Conservation (phyloP, 2,888 invertebrate species). For the Tholera decimalis region DNA sequence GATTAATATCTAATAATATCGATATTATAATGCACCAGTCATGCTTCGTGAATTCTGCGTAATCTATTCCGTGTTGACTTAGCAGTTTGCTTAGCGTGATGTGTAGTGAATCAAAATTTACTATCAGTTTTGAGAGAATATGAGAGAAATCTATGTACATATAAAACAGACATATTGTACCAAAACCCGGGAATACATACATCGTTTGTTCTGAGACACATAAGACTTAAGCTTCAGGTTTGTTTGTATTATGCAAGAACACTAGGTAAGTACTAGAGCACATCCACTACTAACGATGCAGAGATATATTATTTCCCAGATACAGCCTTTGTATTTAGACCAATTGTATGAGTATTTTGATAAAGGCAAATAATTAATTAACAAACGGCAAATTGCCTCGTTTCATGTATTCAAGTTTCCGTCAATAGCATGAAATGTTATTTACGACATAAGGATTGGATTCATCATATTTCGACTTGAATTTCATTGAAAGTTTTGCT, state of each 20-base stretch:
- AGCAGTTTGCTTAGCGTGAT: constrained; percentile 5
- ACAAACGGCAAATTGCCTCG: background rate
- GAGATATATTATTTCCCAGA: constrained; percentile 20
- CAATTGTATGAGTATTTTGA: background rate
- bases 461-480: no score
- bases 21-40: constrained; percentile 10
- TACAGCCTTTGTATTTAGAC: background rate
- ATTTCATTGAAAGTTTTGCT: constrained; percentile 17
- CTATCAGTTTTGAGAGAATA: constrained; percentile 27
- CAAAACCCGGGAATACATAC: constrained; percentile 26
- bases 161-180: constrained; percentile 26
- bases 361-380: constrained; percentile 13
- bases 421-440: constrained; percentile 14
- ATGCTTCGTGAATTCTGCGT: background rate
- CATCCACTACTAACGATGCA: constrained; percentile 18
- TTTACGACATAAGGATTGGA: background rate
- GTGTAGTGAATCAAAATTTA: constrained; percentile 20
- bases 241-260: constrained; percentile 20
- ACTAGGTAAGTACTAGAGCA: constrained; percentile 10
- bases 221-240: constrained; percentile 11
- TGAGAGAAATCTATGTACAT: constrained; percentile 38
- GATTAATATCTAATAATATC: constrained; percentile 8
- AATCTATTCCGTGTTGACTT: constrained; percentile 18
- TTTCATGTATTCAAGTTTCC: constrained; percentile 25
- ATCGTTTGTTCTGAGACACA: constrained; percentile 17